Evolutionary conservation across 1,140 invertebrate species (phyloP).

Genomic region (Conus betulinus): DNA sequence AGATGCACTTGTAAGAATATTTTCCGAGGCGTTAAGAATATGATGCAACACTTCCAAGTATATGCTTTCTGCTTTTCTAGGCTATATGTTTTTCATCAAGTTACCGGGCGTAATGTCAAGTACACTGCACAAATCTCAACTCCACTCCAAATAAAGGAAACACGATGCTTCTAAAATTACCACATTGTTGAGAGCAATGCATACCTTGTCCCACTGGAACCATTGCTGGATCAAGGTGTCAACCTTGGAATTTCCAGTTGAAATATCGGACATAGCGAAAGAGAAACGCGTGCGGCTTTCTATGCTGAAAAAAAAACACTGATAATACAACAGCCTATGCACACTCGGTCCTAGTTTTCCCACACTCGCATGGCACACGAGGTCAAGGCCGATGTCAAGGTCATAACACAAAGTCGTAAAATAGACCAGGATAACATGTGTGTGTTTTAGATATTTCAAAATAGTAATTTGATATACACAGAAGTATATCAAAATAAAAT

Average conservation of each 20-base stretch:
- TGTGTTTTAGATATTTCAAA: not conserved
- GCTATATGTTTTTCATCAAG: no score
- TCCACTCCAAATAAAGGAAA: no score
- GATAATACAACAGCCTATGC: not conserved
- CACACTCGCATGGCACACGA: not conserved
- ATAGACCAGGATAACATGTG: not conserved
- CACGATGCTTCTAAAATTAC: no score
- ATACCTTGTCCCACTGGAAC: slow-evolving; percentile 82
- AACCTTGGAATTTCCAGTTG: slow-evolving; percentile 68
- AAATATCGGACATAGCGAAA: not conserved
- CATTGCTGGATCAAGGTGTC: slow-evolving; percentile 81
- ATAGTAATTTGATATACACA: not conserved
- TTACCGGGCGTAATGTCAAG: no score
- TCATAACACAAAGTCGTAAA: not conserved
- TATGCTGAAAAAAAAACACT: no score
- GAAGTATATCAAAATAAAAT: not conserved
- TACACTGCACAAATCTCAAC: no score
- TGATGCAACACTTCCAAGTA: no score
- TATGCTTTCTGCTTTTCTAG: no score
- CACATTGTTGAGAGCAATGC: not conserved
- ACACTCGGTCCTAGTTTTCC: not conserved
- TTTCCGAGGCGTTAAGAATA: no score
- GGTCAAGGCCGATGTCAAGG: slow-evolving; percentile 20
- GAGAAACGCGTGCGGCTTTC: not conserved
- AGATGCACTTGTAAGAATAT: no score